Evolutionary conservation across 2,113 vertebrate species (phyloP), one percentile per base, ranked within the genome.

Genomic region (Corydoras maculifer): DNA sequence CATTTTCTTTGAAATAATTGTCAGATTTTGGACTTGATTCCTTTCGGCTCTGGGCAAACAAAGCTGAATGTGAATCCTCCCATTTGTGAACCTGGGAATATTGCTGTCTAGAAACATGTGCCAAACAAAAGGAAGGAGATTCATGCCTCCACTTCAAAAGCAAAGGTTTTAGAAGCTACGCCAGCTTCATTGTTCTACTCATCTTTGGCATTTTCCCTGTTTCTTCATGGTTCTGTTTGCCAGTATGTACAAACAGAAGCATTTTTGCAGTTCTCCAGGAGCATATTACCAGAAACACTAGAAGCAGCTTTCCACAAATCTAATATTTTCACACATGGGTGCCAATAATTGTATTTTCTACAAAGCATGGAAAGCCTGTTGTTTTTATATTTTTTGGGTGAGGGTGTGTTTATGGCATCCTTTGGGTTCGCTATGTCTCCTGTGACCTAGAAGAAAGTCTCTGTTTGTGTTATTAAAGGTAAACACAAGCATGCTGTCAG

Each of bases 241-340:
- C 75, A 83, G 76, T 84, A 78, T 83, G 57, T 78, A 74, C 77
- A 64, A 83, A 81, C 82, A 72, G 75, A 43, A 57, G 58, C 76
- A 79, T 65, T 72, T 66, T 78, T 48, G 72, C 62, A 48, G 70
- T 78, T 74, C 79, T 63, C 74, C 81, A 81, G 81, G 83, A 71
- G 80, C 81, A 82, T 86, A 88, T 86, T 86, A 85, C 82, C 67
- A 70, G 70, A 85, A 82, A 86, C 83, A 87, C 87, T 84, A 84
- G 87, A 86, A 80, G 84, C 80, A 51, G 77, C 83, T 76, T 83
- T 83, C 80, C 57, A 75, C 86, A 89, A 87, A 88, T 84, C 86
- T 86, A 79, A 80, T 86, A 84, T 85, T 82, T 84, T 89, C 86
- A 88, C 87, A 87, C 86, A 86, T 82, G 86, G 84, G 76, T 74